Base-by-base conservation (phyloP, 2,113 vertebrate species). In the Toxotes chatareus region DNA sequence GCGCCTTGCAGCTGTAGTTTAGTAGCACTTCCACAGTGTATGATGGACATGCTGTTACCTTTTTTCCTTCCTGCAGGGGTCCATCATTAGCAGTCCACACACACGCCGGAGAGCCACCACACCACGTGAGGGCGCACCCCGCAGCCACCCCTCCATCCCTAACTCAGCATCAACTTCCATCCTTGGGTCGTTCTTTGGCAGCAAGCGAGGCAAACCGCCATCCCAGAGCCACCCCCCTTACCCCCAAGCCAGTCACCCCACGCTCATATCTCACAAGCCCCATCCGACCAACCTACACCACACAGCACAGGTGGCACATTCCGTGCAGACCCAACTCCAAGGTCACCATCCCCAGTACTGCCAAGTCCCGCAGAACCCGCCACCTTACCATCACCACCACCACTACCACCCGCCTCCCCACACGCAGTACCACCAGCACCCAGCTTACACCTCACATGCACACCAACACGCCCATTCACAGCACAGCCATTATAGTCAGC, bases 71-170 rank as follows among this genome's bases (percentile, higher is more conserved):
- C 96, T 96, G 91, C 97, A 99, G 98, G 98, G 96, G 94, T 99
- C 97, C 97, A 98, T 97, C 98, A 99, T 99, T 99, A 99, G 96
- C 97, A 97, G 97, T 87, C 97, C 97, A 86, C 97, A 98, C 94
- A 96, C 95, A 86, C 96, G 95, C 92, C 96, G 96, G 93, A 97
- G 97, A 97, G 95, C 96, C 89, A 92, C 96, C 90, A 95, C 97
- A 77, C 96, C 96, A 88, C 96, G 94, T 73, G 97, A 99, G 87
- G 96, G 96, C 89, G 93, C 96, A 61, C 93, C 96, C 92, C 97
- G 95, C 92, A 93, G 95, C 93, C 96, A 96, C 80, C 95, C 96
- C 92, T 78, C 97, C 86, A 91, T 95, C 93, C 96, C 97, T 67
- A 97, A 96, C 89, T 82, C 93, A 0, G 89, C 93, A 14, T 89